These are phyloP conservation scores for Macropis europaea DNA, from an alignment of 2,888 invertebrate species.

Conservation along the genomic window DNA sequence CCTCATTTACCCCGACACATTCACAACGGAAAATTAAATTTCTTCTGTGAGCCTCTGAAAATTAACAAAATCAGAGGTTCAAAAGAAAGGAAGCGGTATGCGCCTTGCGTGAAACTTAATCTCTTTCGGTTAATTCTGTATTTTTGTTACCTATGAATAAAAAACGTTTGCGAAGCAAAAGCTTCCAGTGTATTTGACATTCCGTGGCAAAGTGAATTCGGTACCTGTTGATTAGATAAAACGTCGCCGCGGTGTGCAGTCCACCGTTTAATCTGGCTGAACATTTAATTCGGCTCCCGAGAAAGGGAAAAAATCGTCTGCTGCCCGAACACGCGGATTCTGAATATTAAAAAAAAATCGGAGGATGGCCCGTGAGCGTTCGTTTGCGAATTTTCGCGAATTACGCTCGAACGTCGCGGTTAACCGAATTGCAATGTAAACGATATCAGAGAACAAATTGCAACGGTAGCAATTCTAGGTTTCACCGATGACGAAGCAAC, in stretches of 20 bases:
- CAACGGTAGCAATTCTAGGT: not conserved
- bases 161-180: not conserved
- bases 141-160: not conserved
- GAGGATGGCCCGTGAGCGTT: not conserved
- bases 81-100: too few relatives aligned
- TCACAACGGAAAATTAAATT: too few relatives aligned
- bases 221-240: slow-evolving; percentile 62
- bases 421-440: slow-evolving; percentile 47
- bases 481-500: not conserved
- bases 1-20: too few relatives aligned
- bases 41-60: too few relatives aligned
- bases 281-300: slow-evolving; percentile 39
- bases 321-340: not conserved
- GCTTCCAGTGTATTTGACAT: slow-evolving; percentile 35
- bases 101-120: not conserved
- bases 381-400: slow-evolving; percentile 15
- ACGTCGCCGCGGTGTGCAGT: slow-evolving; percentile 22
- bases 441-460: slow-evolving; percentile 9
- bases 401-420: slow-evolving; percentile 10
- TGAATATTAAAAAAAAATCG: slow-evolving; percentile 16
- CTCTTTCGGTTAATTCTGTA: not conserved
- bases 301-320: slow-evolving; percentile 5
- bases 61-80: too few relatives aligned
- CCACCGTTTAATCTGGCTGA: slow-evolving; percentile 40
- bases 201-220: slow-evolving; percentile 49